These are phyloP conservation scores for Acyrthosiphon pisum DNA, from an alignment of 1,140 invertebrate genomes.

Conservation along the genomic window DNA sequence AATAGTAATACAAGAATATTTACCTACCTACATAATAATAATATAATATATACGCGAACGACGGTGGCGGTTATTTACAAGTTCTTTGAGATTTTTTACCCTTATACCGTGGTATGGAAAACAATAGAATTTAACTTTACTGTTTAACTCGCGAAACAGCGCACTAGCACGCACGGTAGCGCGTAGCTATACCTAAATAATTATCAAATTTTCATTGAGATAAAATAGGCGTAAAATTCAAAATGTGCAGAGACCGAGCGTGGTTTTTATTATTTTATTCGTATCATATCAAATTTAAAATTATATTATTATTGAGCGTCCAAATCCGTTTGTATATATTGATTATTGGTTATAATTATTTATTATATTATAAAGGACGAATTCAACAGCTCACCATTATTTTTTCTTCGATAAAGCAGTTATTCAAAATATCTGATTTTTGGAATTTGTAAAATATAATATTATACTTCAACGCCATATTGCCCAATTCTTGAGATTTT, in stretches of 20 bases:
- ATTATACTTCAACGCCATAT: too few species aligned
- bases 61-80: not conserved
- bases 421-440: too few species aligned
- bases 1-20: not conserved
- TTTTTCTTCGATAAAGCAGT: too few species aligned
- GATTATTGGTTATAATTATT: too few species aligned
- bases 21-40: not conserved
- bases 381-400: too few species aligned
- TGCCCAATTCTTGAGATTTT: too few species aligned
- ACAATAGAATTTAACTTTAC: conserved; percentile 2
- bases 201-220: not conserved
- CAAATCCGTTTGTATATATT: not conserved
- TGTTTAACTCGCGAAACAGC: not conserved
- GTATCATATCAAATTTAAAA: too few species aligned
- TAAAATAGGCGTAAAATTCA: not conserved
- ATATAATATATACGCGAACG: not conserved
- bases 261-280: too few species aligned
- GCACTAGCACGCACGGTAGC: too few species aligned
- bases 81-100: not conserved
- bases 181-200: not conserved
- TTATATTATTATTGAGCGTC: too few species aligned
- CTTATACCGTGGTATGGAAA: not conserved
- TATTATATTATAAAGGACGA: too few species aligned
- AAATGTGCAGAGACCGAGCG: not conserved
- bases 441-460: too few species aligned